Percentiles rank a stretch among this genome's conserved stretches.
These are phyloP conservation scores for Malurus melanocephalus DNA, from an alignment of 2,113 vertebrate species.

Conservation along the genomic window DNA sequence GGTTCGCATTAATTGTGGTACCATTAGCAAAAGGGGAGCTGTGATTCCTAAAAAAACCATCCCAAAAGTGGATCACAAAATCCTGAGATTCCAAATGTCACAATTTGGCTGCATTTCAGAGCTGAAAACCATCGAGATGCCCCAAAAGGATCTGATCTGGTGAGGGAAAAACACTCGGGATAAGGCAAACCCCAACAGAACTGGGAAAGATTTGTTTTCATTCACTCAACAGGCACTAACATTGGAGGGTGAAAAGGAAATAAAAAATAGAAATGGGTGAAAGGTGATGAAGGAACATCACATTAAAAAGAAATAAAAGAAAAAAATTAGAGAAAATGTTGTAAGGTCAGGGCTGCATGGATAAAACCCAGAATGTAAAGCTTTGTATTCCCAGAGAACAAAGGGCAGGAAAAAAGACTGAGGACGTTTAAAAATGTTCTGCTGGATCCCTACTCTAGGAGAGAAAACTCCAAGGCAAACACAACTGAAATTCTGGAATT, in stretches of 20 bases:
- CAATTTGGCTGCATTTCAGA: not conserved
- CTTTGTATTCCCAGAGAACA: not conserved
- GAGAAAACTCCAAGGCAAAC: conserved; percentile 15
- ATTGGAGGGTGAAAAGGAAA: not conserved
- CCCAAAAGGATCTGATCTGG: not conserved
- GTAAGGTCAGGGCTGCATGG: not conserved
- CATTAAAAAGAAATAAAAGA: not conserved
- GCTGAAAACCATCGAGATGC: not conserved
- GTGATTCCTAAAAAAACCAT: not conserved
- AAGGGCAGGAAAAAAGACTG: not conserved
- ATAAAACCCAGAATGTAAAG: not conserved
- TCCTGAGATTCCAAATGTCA: not conserved
- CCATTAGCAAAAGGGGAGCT: not conserved
- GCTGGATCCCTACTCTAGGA: not conserved
- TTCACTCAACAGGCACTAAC: conserved; percentile 8
- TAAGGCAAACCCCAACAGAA: conserved; percentile 13
- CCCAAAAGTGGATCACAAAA: not conserved
- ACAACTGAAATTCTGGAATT: not conserved
- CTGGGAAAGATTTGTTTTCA: not conserved
- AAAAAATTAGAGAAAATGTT: not conserved
- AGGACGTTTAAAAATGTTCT: not conserved
- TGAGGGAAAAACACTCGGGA: not conserved
- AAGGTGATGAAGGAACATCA: not conserved
- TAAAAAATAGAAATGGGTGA: not conserved
- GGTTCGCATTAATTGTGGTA: not conserved